Base-by-base conservation (phyloP, 2,888 invertebrate species). In the Parapristionchus giblindavisi region DNA sequence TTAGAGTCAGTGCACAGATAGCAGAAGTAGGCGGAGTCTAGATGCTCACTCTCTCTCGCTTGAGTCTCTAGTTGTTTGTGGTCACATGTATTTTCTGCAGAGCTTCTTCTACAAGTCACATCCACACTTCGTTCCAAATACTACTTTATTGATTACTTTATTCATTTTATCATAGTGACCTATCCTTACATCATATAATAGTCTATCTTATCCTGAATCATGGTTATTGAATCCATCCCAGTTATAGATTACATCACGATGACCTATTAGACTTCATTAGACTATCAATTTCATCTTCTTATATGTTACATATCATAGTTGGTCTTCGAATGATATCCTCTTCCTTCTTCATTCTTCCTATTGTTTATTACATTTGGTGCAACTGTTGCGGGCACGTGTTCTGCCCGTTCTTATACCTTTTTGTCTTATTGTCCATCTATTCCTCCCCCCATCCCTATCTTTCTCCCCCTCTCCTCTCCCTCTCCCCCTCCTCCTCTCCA, bases 71-170 rank as follows among this genome's bases (percentile, higher is more conserved):
- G 61, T 40, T 40, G 43, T 29, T 14, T 43, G 43, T 43, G 63
- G 43, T 29, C 63, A 43, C 17, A 14, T 43, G 8, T 17, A 14
- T 17, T 43, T 14, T 17, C 43, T 43, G 17, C 11, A 43, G 43
- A 43, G 17, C 43, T 14, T 24, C 56, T 54, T 52, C 43, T 51
- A n/a, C 2, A 8, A 5, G 6, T 38, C 21, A 66, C 14, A 52
- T 68, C 68, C 68, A 68, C 21, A 29, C 68, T 51, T 68, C 32
- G 32, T 68, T 34, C 34, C 68, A 68, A 52, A 52, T 52, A 14
- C 48, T 21, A 48, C 48, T 21, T 48, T 11, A 48, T 21, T 48
- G 48, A 11, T 21, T 11, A 48, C 48, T 48, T 21, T 21, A 21
- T 48, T 48, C 48, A 14, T 14, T 48, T 48, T 11, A 48, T 21